Evolutionary conservation across 2,888 invertebrate species (phyloP).

Genomic region (Lasioglossum morio): DNA sequence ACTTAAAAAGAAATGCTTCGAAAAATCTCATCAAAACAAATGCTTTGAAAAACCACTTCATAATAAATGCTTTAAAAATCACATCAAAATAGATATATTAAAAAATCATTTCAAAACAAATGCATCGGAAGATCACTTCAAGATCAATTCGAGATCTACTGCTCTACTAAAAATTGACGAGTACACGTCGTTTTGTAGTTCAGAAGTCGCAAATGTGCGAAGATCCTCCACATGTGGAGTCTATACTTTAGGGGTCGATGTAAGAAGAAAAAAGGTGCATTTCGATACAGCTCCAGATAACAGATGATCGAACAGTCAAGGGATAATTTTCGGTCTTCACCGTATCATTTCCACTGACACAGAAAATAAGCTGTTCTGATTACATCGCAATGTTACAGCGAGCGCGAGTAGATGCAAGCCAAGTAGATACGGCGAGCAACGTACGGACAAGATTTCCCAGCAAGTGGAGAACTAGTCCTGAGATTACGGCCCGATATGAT

Average conservation of each 20-base stretch:
- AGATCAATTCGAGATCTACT: no score
- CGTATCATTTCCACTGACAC: slow-evolving; percentile 9
- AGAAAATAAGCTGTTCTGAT: slow-evolving; percentile 7
- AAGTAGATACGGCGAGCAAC: neutral
- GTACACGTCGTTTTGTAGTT: neutral
- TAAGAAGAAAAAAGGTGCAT: neutral
- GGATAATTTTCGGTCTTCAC: slow-evolving; percentile 7
- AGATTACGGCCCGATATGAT: slow-evolving; percentile 8
- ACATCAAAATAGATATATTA: no score
- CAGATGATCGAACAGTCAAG: neutral
- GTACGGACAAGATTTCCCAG: neutral
- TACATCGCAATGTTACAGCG: neutral
- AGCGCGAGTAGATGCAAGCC: neutral
- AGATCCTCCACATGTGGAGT: neutral
- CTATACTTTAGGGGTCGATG: neutral
- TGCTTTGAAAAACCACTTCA: no score
- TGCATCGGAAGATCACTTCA: no score
- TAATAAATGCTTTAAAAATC: no score
- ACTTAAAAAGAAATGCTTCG: no score
- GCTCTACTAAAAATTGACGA: neutral
- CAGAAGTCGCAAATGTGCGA: neutral
- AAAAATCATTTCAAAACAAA: no score
- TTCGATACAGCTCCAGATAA: neutral
- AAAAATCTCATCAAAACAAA: no score
- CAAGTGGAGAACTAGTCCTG: neutral